Base-by-base conservation (phyloP, 2,113 vertebrate genomes). In the Oenanthe melanoleuca region DNA sequence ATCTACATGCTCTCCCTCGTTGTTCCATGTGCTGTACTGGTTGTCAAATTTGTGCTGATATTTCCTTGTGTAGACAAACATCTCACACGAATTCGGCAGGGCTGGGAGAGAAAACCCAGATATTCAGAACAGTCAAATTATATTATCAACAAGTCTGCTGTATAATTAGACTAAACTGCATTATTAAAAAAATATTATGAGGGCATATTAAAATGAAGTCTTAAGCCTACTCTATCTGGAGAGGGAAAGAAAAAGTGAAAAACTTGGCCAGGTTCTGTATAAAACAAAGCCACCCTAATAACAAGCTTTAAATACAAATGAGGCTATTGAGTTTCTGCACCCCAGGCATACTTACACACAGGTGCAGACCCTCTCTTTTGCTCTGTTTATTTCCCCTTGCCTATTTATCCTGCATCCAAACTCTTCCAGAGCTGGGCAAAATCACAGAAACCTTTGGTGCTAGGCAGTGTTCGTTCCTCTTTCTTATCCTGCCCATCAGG, bases 41-140 rank as follows among this genome's bases (percentile, higher is more conserved):
- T 98, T 59, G 90, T 98, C 50, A 99, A 99, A 96, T 93, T 98
- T 29, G 86, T 99, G 77, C 97, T 99, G 33, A 78, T 99, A 88
- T 79, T 98, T 31, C 98, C 99, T 1, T 99, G 99, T 38, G 45
- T 99, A 69, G 98, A 99, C 94, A 98, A 91, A 59, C 97, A 87
- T 14, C 96, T 99, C 53, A 98, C 92, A 2, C 96, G 71, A 64
- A 99, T 99, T 80, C 98, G 98, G 17, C 99, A 99, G 85, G 99
- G 99, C 52, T 99, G 98, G 99, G 99, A 99, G 95, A 98, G 98
- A 85, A 97, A 96, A 13, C 70, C 93, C 5, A 92, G 82, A 23
- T 21, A 38, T 34, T 85, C 92, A 6, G 50, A 91, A 47, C 77
- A 86, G 9, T 45, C 93, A 60, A 14, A 97, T 56, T 49, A 77